phyloP scores from a whole-genome alignment of 2,113 vertebrate species.

The Serinus canaria region DNA sequence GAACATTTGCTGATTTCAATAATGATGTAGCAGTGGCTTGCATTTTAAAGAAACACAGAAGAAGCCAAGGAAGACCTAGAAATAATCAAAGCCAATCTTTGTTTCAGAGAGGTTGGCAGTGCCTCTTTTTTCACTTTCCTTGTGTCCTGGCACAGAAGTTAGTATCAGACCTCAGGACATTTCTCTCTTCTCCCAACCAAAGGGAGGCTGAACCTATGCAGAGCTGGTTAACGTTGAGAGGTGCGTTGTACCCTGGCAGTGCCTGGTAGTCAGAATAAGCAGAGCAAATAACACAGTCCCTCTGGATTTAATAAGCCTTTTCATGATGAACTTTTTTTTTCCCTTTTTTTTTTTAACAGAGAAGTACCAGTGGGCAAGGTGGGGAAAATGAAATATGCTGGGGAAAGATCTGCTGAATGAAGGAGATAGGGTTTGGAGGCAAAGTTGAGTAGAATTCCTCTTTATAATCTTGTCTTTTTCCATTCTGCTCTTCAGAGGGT shows the following conservation, averaged over 20 bases:
- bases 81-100: not conserved
- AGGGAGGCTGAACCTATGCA: not conserved
- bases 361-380: not conserved
- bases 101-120: not conserved
- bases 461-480: not conserved
- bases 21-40: not conserved
- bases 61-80: not conserved
- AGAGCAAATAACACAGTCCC: not conserved
- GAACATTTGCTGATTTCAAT: not conserved
- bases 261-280: not conserved
- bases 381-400: not conserved
- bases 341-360: not conserved
- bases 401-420: not conserved
- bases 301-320: not conserved
- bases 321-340: fast-evolving
- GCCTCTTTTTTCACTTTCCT: not conserved
- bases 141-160: not conserved
- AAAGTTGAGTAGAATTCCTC: not conserved
- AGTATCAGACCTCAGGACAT: not conserved
- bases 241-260: not conserved
- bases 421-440: not conserved
- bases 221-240: not conserved
- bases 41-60: not conserved
- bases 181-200: not conserved
- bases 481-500: not conserved